Percentiles rank a stretch among this genome's conserved stretches.
phyloP scores from a whole-genome alignment of 2,888 invertebrate species.

The Lithophane socia region DNA sequence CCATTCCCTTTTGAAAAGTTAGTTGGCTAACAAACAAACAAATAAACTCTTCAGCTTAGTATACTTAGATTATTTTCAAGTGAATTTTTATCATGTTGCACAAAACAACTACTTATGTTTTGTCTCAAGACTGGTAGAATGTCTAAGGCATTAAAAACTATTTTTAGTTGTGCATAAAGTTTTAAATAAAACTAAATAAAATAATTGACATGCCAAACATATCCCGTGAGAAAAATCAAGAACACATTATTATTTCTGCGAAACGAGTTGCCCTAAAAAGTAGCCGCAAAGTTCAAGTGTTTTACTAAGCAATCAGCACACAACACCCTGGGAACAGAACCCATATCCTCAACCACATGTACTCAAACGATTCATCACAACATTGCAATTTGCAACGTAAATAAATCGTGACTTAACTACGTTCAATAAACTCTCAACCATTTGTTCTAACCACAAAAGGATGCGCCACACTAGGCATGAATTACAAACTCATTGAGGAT shows the following conservation, averaged over 20 bases:
- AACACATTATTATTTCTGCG: neutral
- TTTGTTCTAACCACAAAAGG: slow-evolving; percentile 54
- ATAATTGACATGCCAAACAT: neutral
- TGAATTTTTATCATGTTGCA: no score
- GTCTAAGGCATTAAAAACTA: neutral
- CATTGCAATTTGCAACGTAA: slow-evolving; percentile 33
- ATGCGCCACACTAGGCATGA: slow-evolving; percentile 39
- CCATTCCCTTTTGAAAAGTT: no score
- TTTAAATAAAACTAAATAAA: neutral
- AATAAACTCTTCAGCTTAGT: no score
- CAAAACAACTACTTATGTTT: neutral
- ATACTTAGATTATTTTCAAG: no score
- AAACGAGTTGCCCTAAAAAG: neutral
- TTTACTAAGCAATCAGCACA: slow-evolving; percentile 7
- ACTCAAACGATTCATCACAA: slow-evolving; percentile 19
- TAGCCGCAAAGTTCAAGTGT: slow-evolving; percentile 12
- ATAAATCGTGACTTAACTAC: slow-evolving; percentile 57
- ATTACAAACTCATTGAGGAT: slow-evolving; percentile 43
- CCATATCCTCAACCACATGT: slow-evolving; percentile 16
- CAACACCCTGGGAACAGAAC: slow-evolving; percentile 24
- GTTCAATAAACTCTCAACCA: slow-evolving; percentile 53
- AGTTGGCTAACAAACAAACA: no score
- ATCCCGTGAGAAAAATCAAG: neutral
- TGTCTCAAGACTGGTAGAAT: neutral
- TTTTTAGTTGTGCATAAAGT: neutral